phyloP scores from a whole-genome alignment of 2,113 vertebrate species.

The Microcebus lehilahytsara region DNA sequence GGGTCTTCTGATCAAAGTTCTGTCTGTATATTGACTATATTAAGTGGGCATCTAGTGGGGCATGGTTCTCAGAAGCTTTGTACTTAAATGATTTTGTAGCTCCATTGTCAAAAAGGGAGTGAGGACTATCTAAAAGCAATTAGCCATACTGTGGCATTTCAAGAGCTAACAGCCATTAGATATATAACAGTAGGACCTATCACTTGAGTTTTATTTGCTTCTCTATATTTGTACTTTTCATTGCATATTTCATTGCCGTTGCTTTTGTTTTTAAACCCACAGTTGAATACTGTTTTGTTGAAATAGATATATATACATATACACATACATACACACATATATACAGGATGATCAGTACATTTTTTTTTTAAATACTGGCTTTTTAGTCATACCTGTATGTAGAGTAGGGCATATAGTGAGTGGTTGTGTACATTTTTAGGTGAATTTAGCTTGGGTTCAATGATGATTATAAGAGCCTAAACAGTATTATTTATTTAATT shows the following conservation, averaged over 20 bases:
- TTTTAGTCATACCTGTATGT: not conserved
- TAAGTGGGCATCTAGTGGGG: not conserved
- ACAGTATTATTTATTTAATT: not conserved
- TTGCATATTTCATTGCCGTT: not conserved
- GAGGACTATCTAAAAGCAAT: not conserved
- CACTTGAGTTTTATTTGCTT: slow-evolving; percentile 17
- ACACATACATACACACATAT: not conserved
- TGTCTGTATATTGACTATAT: not conserved
- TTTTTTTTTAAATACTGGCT: not conserved
- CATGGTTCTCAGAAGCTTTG: not conserved
- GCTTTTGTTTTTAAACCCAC: slow-evolving; percentile 9
- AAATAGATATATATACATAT: not conserved
- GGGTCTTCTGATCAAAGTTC: not conserved
- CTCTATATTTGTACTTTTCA: slow-evolving; percentile 35
- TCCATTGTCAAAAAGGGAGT: not conserved
- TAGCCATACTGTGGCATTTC: not conserved
- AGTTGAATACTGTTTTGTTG: not conserved
- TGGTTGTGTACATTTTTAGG: slow-evolving; percentile 6
- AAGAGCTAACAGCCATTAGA: not conserved
- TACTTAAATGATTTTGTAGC: not conserved
- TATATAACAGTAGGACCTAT: not conserved
- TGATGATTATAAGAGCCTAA: not conserved
- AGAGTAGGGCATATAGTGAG: not conserved
- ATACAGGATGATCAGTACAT: not conserved
- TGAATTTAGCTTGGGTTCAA: not conserved